Conservation (phyloP, 2,797 vertebrate species). For the Hirundo rustica region DNA sequence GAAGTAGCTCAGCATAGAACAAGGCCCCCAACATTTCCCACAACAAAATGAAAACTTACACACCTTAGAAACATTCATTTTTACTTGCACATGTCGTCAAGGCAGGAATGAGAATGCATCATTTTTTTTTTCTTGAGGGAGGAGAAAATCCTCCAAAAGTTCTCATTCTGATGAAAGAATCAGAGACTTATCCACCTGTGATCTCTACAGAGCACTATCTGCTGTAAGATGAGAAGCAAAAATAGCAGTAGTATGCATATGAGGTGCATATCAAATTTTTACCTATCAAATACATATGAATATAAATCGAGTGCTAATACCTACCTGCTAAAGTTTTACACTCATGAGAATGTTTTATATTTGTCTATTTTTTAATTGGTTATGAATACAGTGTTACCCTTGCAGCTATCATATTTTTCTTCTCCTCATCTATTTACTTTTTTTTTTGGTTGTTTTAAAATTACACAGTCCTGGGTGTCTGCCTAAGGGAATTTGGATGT, state of each 20-base stretch:
- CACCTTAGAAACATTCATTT: neutral
- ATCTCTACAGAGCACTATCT: neutral
- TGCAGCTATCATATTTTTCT: neutral
- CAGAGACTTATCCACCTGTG: neutral
- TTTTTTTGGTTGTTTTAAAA: neutral
- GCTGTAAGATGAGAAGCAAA: neutral
- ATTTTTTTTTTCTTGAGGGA: neutral
- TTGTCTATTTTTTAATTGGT: neutral
- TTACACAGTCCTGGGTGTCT: slow-evolving; percentile 12
- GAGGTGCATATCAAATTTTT: neutral
- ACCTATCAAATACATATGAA: neutral
- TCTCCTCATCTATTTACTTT: neutral
- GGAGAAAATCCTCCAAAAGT: neutral
- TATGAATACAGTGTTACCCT: neutral
- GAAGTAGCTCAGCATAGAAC: neutral
- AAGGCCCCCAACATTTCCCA: neutral
- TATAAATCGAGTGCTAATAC: neutral
- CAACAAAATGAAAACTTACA: neutral
- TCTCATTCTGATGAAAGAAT: neutral
- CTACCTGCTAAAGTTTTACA: neutral
- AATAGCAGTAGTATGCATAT: neutral
- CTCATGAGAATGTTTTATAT: neutral
- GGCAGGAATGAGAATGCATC: neutral
- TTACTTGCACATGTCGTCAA: neutral
- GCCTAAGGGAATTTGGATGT: neutral